Evolutionary conservation across 2,888 invertebrate species (phyloP).

Genomic region (Stenichneumon culpator): DNA sequence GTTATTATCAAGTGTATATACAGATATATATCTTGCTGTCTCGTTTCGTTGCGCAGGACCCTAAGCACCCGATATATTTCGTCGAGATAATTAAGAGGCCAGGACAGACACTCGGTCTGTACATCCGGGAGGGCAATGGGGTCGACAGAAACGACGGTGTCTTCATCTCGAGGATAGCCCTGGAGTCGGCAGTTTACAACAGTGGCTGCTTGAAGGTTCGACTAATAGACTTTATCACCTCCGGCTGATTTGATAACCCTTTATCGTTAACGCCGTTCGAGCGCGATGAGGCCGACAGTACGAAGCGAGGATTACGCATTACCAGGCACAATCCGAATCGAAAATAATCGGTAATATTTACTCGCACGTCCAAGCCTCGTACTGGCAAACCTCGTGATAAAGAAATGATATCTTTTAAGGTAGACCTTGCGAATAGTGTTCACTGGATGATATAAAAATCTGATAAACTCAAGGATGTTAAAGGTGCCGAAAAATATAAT

Average conservation of each 20-base stretch:
- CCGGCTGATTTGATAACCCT: not conserved
- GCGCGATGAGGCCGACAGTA: not conserved
- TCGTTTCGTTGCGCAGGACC: constrained; percentile 86
- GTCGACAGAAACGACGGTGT: constrained; percentile 97
- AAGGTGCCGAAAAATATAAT: no score
- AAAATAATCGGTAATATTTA: no score
- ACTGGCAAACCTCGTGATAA: no score
- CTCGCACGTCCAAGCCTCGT: no score
- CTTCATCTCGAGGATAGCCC: constrained; percentile 98
- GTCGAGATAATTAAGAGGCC: constrained; percentile 99
- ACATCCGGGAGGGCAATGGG: constrained; percentile 99
- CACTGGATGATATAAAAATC: no score
- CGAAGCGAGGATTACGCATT: no score
- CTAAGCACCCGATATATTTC: constrained; percentile 93
- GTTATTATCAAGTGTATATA: not conserved
- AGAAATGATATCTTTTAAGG: no score
- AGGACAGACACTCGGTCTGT: constrained; percentile 98
- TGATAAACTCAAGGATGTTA: no score
- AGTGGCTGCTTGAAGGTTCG: constrained; percentile 96
- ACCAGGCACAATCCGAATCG: no score
- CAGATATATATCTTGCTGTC: constrained; percentile 8
- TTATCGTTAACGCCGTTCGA: not conserved
- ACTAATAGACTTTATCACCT: not conserved
- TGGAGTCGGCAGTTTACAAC: constrained; percentile 98
- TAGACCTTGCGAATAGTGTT: no score